phyloP scores from a whole-genome alignment of 92 coral and sea anemone species.

The Isaurus tuberculatus region DNA sequence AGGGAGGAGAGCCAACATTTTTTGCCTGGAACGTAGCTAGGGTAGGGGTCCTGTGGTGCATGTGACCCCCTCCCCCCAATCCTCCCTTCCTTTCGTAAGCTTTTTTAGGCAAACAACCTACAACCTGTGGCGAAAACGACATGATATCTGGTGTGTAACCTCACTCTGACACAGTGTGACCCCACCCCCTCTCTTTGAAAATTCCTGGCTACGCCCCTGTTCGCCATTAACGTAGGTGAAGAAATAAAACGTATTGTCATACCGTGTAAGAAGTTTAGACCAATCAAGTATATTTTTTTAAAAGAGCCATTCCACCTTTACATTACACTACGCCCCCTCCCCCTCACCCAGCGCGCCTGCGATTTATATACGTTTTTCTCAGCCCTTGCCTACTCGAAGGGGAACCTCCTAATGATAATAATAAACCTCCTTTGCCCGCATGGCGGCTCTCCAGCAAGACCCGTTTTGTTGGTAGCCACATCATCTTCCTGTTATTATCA shows the following conservation, averaged over 20 bases:
- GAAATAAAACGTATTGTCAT: not conserved
- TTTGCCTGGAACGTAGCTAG: too few species aligned
- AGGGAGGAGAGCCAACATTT: too few species aligned
- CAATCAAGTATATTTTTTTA: not conserved
- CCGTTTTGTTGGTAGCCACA: not conserved
- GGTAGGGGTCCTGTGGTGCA: too few species aligned
- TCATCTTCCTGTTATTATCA: conserved; percentile 6
- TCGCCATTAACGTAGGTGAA: not conserved
- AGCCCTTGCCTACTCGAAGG: not conserved
- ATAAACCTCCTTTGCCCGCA: too few species aligned
- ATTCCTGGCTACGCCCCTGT: conserved; percentile 8
- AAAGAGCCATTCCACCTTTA: not conserved
- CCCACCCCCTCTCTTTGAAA: too few species aligned
- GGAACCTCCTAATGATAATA: not conserved
- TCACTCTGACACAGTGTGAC: conserved; percentile 18
- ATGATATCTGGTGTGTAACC: not conserved
- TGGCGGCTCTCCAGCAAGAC: conserved; percentile 1
- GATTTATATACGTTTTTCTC: not conserved
- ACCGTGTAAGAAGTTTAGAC: not conserved
- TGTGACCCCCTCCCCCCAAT: too few species aligned
- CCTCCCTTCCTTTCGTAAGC: not conserved
- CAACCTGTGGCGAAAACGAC: not conserved
- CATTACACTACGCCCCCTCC: not conserved
- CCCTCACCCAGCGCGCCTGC: not conserved
- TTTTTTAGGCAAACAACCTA: not conserved